These are phyloP conservation scores for Cryptocephalus primarius DNA, from an alignment of 2,888 invertebrate species.

Conservation along the genomic window DNA sequence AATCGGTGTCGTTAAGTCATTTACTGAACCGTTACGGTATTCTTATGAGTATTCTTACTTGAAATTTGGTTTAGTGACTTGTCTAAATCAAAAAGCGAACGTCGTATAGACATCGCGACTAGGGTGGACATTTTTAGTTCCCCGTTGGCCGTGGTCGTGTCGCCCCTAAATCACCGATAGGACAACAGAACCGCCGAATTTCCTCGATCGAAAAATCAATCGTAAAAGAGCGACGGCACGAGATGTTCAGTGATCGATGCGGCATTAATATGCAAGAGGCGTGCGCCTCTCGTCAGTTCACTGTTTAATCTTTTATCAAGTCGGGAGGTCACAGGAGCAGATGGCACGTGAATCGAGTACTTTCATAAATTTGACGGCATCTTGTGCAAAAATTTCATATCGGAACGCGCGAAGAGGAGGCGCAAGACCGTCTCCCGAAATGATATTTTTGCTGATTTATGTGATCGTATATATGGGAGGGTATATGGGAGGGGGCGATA, in stretches of 20 bases:
- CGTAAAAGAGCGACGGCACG: slow-evolving; percentile 2
- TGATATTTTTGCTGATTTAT: slow-evolving; percentile 17
- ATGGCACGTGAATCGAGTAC: background rate
- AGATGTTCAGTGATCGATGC: slow-evolving; percentile 17
- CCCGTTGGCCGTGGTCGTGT: too few relatives aligned
- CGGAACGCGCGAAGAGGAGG: slow-evolving; percentile 20
- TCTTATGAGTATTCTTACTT: too few relatives aligned
- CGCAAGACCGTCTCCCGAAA: slow-evolving; percentile 15
- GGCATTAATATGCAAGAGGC: slow-evolving; percentile 17
- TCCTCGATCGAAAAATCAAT: slow-evolving; percentile 5
- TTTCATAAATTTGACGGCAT: slow-evolving; percentile 31
- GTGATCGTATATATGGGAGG: slow-evolving; percentile 13
- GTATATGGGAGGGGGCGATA: too few relatives aligned
- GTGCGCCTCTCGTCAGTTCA: slow-evolving; percentile 9
- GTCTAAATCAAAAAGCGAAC: too few relatives aligned
- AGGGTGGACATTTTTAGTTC: too few relatives aligned
- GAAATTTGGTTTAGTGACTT: too few relatives aligned
- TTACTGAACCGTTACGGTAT: too few relatives aligned
- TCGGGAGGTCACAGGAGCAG: background rate
- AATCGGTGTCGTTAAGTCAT: too few relatives aligned
- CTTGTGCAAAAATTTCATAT: slow-evolving; percentile 31
- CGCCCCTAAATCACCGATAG: background rate
- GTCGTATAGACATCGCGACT: background rate
- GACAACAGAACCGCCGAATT: slow-evolving; percentile 1
- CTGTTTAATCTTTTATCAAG: slow-evolving; percentile 15